Percentiles rank a stretch among this genome's conserved stretches.
phyloP scores from a whole-genome alignment of 2,113 vertebrate genomes.

The Ictidomys tridecemlineatus region DNA sequence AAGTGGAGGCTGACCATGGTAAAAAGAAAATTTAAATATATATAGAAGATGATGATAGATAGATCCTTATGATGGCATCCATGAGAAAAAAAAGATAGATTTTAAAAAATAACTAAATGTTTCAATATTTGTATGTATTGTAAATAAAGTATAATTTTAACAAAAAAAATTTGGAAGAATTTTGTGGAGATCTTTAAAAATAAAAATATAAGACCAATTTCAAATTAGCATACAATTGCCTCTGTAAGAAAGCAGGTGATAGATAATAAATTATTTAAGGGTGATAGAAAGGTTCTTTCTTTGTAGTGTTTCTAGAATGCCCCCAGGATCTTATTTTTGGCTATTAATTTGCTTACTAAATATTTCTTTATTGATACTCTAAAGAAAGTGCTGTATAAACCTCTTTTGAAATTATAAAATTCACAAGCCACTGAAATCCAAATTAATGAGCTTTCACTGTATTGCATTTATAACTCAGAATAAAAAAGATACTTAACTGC shows the following conservation, averaged over 20 bases:
- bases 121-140: not conserved
- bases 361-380: not conserved
- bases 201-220: not conserved
- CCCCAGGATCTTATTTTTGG: not conserved
- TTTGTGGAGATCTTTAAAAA: not conserved
- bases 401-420: conserved; percentile 21
- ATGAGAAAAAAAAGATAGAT: not conserved
- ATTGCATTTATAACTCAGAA: conserved; percentile 5
- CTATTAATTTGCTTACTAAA: not conserved
- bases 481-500: conserved; percentile 40
- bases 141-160: not conserved
- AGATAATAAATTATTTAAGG: not conserved
- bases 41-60: not conserved
- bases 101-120: not conserved
- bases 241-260: not conserved
- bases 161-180: not conserved
- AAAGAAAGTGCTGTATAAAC: not conserved
- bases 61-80: not conserved
- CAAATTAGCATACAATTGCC: not conserved
- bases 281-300: not conserved
- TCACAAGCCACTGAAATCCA: not conserved
- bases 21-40: not conserved
- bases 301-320: not conserved
- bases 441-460: conserved; percentile 20
- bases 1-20: not conserved